phyloP scores from a whole-genome alignment of 1,140 invertebrate species.

The Drosophila busckii region DNA sequence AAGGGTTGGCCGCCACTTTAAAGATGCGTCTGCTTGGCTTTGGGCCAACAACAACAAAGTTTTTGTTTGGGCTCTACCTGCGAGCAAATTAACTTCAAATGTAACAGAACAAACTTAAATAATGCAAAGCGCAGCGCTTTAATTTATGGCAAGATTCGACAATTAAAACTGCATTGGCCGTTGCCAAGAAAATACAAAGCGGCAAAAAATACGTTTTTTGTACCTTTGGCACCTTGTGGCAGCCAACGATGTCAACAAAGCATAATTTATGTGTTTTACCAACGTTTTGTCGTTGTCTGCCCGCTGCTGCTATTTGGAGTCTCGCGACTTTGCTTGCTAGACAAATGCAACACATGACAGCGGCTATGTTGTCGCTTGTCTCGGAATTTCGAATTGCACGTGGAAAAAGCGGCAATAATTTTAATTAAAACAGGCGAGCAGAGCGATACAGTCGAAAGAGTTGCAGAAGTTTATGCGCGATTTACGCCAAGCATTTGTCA shows the following conservation, averaged over 20 bases:
- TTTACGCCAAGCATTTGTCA: conserved; percentile 65
- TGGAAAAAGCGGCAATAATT: conserved; percentile 71
- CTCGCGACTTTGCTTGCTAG: too few relatives aligned
- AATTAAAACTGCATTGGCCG: conserved; percentile 64
- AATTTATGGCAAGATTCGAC: conserved; percentile 58
- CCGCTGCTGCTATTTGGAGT: too few relatives aligned
- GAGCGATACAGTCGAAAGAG: conserved; percentile 6
- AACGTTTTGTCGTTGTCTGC: conserved; percentile 37
- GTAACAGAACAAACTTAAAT: conserved; percentile 63
- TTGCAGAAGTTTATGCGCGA: conserved; percentile 35
- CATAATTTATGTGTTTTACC: conserved; percentile 70
- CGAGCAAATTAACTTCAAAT: conserved; percentile 65
- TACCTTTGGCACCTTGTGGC: conserved; percentile 56
- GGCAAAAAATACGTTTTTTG: conserved; percentile 16
- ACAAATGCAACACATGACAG: conserved; percentile 70
- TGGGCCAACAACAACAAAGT: conserved; percentile 13
- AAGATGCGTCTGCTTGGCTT: conserved; percentile 18
- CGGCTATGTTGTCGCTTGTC: conserved; percentile 53
- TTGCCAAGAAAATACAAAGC: conserved; percentile 1
- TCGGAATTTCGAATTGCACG: conserved; percentile 60
- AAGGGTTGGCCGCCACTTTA: conserved; percentile 39
- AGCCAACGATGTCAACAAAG: conserved; percentile 55
- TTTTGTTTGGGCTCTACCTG: conserved; percentile 41
- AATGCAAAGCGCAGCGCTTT: conserved; percentile 32
- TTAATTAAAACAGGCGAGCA: conserved; percentile 56